These are phyloP conservation scores for Podiceps cristatus DNA, from an alignment of 2,113 vertebrate genomes.

Conservation along the genomic window DNA sequence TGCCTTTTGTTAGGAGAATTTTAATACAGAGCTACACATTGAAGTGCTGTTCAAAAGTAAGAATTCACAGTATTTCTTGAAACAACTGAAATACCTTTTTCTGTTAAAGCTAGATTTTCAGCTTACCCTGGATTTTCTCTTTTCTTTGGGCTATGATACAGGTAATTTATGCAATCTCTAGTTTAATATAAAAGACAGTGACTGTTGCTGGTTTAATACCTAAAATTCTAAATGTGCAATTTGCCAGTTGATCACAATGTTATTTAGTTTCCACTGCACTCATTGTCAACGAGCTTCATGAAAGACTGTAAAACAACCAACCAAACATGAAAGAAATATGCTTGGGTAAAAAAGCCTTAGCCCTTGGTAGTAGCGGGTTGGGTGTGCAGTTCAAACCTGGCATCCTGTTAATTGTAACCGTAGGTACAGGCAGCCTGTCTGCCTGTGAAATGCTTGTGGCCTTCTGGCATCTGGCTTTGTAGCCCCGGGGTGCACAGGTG, in stretches of 20 bases:
- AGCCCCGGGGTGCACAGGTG: neutral
- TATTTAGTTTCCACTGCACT: neutral
- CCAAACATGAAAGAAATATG: neutral
- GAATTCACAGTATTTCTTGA: neutral
- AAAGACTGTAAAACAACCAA: neutral
- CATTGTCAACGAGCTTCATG: neutral
- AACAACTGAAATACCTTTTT: neutral
- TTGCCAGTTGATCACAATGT: neutral
- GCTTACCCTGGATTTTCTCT: neutral
- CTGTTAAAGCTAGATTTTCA: too few relatives aligned
- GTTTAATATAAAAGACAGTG: neutral
- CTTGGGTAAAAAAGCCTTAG: neutral
- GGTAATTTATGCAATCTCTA: neutral
- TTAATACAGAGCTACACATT: neutral
- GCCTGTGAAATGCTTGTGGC: neutral
- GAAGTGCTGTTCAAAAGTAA: neutral
- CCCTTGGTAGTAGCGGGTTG: fast-evolving
- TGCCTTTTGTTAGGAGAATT: neutral
- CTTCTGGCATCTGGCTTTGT: neutral
- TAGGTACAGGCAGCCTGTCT: neutral
- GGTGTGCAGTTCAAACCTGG: neutral
- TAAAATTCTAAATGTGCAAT: neutral
- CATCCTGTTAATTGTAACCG: neutral
- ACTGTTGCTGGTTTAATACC: neutral
- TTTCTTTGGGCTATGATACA: neutral